phyloP scores from a whole-genome alignment of 2,113 vertebrate genomes.

The Etheostoma cragini region DNA sequence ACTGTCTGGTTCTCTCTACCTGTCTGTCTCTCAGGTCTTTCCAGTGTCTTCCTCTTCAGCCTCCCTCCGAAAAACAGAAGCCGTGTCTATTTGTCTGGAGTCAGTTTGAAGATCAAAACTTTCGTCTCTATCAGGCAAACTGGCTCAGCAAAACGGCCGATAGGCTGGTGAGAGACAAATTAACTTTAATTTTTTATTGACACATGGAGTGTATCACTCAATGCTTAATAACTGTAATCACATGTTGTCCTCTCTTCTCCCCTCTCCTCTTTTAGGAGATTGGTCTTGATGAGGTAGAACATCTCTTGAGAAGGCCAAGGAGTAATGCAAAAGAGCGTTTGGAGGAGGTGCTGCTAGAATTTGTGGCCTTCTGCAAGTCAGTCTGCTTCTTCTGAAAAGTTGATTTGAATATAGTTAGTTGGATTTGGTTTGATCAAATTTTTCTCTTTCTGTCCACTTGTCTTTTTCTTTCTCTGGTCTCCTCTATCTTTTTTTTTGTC shows the following conservation, averaged over 20 bases:
- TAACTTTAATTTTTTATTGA: neutral
- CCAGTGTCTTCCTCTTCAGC: conserved; percentile 84
- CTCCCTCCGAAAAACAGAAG: conserved; percentile 82
- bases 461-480: neutral
- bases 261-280: conserved; percentile 81
- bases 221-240: neutral
- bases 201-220: neutral
- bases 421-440: neutral
- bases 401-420: neutral
- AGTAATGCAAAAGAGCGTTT: conserved; percentile 84
- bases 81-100: conserved; percentile 91
- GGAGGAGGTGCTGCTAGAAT: conserved; percentile 87
- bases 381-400: conserved; percentile 25
- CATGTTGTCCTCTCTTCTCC: neutral
- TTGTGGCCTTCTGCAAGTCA: conserved; percentile 92
- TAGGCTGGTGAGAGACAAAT: conserved; percentile 85
- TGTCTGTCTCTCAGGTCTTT: conserved; percentile 84
- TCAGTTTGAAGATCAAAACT: conserved; percentile 92
- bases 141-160: conserved; percentile 91
- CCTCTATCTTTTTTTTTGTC: neutral
- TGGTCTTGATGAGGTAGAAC: conserved; percentile 88
- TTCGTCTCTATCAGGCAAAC: conserved; percentile 90
- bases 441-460: neutral
- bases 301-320: conserved; percentile 84
- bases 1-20: neutral